A percentile compares a stretch with the other conserved stretches of the same genome.
phyloP scores from a whole-genome alignment of 2,888 invertebrate genomes.

The Euphydryas editha region DNA sequence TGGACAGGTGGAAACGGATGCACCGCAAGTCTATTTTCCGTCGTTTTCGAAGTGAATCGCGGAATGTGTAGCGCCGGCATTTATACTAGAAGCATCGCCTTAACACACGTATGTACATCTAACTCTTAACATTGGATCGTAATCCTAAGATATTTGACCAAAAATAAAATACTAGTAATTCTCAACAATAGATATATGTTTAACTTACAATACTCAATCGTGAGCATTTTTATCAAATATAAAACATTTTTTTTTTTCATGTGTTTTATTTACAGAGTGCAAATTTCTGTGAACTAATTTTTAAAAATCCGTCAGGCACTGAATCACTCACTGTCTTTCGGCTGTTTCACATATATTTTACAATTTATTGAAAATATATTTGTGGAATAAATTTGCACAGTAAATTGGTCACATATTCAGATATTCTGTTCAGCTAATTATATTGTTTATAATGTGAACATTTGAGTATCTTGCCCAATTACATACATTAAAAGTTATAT shows the following conservation, averaged over 20 bases:
- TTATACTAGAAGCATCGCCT: conserved; percentile 52
- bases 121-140: conserved; percentile 74
- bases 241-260: conserved; percentile 50
- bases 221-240: conserved; percentile 56
- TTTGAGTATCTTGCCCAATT: background rate
- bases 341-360: background rate
- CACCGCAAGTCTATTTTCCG: background rate
- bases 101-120: conserved; percentile 58
- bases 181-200: conserved; percentile 75
- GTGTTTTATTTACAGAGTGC: conserved; percentile 50
- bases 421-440: conserved; percentile 26
- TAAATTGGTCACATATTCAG: conserved; percentile 35
- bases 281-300: conserved; percentile 34
- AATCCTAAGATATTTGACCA: conserved; percentile 66
- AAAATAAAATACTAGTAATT: conserved; percentile 79
- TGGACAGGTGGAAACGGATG: no score
- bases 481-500: conserved; percentile 16
- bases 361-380: conserved; percentile 34
- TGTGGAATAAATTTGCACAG: conserved; percentile 29
- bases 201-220: conserved; percentile 58
- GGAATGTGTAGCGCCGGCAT: conserved; percentile 7
- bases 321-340: conserved; percentile 30
- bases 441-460: background rate
- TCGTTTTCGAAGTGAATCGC: background rate
- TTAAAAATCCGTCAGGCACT: conserved; percentile 47